Conservation (phyloP, 1,140 invertebrate species). For the Drosophila mayri region DNA sequence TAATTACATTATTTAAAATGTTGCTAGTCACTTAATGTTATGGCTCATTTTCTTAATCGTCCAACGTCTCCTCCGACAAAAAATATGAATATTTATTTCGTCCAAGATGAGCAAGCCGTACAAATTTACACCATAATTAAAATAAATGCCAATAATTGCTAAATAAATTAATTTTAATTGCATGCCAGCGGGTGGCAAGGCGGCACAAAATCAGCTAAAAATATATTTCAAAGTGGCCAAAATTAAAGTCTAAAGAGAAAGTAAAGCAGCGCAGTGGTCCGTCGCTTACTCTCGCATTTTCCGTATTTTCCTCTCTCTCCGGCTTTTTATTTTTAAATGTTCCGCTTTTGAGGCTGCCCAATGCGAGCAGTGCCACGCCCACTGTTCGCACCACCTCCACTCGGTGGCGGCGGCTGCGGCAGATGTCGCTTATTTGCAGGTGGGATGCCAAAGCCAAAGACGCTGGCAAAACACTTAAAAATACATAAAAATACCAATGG, state of each 20-base stretch:
- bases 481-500: slow-evolving; percentile 81
- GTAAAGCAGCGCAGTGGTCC: background rate
- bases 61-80: slow-evolving; percentile 44
- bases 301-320: slow-evolving; percentile 8
- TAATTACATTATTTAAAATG: background rate
- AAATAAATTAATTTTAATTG: slow-evolving; percentile 83
- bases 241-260: slow-evolving; percentile 32
- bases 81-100: slow-evolving; percentile 60
- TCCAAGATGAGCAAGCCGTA: slow-evolving; percentile 25
- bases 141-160: slow-evolving; percentile 81
- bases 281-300: slow-evolving; percentile 1
- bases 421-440: slow-evolving; percentile 65
- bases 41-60: slow-evolving; percentile 60
- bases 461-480: slow-evolving; percentile 71
- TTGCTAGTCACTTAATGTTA: slow-evolving; percentile 23
- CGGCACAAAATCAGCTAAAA: slow-evolving; percentile 38
- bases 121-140: slow-evolving; percentile 75
- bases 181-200: slow-evolving; percentile 20
- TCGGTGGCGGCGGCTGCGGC: slow-evolving; percentile 15
- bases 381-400: slow-evolving; percentile 20
- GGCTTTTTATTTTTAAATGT: slow-evolving; percentile 63
- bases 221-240: slow-evolving; percentile 58
- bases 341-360: slow-evolving; percentile 50
- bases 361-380: slow-evolving; percentile 68
- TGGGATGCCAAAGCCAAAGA: slow-evolving; percentile 42